These are phyloP conservation scores for Balaeniceps rex DNA, from an alignment of 2,113 vertebrate species.

Conservation along the genomic window DNA sequence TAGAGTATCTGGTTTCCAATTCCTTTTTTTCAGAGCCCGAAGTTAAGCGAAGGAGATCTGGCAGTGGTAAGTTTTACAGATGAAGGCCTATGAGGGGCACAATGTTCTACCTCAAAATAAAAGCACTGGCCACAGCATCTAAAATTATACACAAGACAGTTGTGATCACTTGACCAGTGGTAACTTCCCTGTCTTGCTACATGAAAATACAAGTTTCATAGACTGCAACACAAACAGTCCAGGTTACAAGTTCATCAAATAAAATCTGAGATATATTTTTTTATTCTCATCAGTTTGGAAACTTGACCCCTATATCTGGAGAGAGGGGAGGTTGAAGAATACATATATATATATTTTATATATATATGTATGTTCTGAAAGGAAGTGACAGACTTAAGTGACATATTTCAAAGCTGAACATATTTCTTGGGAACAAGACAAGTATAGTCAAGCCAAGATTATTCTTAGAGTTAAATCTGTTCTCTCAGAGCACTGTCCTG, in stretches of 20 bases:
- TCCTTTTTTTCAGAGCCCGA: not conserved
- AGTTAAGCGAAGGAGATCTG: not conserved
- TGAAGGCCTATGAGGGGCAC: not conserved
- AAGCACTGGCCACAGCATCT: not conserved
- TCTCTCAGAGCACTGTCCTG: not conserved
- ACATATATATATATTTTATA: no score
- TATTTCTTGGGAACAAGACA: not conserved
- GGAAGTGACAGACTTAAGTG: not conserved
- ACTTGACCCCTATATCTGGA: not conserved
- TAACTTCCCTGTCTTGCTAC: not conserved
- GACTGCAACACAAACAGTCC: not conserved
- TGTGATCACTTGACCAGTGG: not conserved
- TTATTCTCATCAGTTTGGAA: not conserved
- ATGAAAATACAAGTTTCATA: not conserved
- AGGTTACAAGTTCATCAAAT: not conserved
- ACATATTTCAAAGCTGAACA: not conserved
- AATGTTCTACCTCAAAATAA: slow-evolving; percentile 48
- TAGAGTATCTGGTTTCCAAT: not conserved
- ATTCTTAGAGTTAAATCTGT: not conserved
- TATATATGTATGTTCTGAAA: not conserved
- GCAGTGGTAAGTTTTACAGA: not conserved
- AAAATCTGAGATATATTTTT: not conserved
- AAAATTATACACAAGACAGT: not conserved
- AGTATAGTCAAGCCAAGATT: not conserved
- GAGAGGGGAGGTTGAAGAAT: not conserved